Base-by-base conservation (phyloP, 1,140 invertebrate genomes). In the Heliconius melpomene region DNA sequence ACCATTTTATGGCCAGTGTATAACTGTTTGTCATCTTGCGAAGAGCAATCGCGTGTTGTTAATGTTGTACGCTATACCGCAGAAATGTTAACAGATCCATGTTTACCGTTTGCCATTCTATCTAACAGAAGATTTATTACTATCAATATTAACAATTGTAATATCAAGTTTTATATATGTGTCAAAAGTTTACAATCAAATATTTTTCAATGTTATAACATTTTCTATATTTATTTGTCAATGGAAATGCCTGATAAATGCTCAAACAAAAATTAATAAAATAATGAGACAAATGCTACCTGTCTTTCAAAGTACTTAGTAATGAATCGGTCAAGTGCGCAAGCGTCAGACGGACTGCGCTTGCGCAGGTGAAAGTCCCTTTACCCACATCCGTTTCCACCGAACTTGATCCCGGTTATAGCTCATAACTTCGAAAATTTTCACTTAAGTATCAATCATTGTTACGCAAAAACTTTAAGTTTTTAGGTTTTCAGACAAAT, bases 351-450 rank as follows among this genome's bases (percentile, higher is more conserved):
- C 70, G 74, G 11, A 71, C 72, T 78, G 82, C 81, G 78, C 82
- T 72, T 73, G 75, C 81, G 85, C 87, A 85, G 88, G 90, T 90
- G 89, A 90, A 91, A 93, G 90, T 87, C 82, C 77, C 80, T 79
- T 79, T 83, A 54, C 32, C 89, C 86, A 80, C 89, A 87, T 90
- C 88, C 88, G 89, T 84, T 89, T 87, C 82, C 86, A 75, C 74
- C 40, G 80, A 80, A 83, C 82, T 77, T 82, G 52, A 81, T 79
- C 74, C 75, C 60, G 60, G 23, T 66, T 29, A 66, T 66, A 66
- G 29, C 60, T 26, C 23, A 29, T 29, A 66, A 29, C 11, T 66
- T 16, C 3, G 26, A 5, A 66, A 66, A 29, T 66, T 29, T 66
- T 52, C 40, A 46, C 40, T 46, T 46, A 46, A 46, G 50, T 7